These are phyloP conservation scores for Pterocles orientalis DNA, from an alignment of 2,113 vertebrate genomes.

Conservation along the genomic window DNA sequence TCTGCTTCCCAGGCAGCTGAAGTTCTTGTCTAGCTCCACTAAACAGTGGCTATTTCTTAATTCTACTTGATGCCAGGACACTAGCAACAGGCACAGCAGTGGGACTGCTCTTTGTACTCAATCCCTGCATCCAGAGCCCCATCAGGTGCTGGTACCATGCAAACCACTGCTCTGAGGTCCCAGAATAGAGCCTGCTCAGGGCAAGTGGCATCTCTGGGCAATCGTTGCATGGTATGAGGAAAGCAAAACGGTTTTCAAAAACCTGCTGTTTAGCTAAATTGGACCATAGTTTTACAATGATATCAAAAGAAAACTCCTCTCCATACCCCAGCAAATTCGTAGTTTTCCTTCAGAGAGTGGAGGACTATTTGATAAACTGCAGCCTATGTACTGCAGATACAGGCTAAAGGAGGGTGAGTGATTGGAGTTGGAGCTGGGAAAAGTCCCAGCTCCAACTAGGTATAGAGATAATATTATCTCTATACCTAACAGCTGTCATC, in stretches of 20 bases:
- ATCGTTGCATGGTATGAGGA: not conserved
- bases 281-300: not conserved
- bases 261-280: not conserved
- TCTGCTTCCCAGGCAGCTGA: not conserved
- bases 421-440: not conserved
- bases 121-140: not conserved
- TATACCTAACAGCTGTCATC: slow-evolving; percentile 34
- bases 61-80: not conserved
- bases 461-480: not conserved
- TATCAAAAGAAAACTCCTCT: not conserved
- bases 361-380: not conserved
- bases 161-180: not conserved
- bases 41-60: not conserved
- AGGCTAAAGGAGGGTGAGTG: not conserved
- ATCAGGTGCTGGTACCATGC: not conserved
- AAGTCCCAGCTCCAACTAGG: too few species aligned
- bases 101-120: not conserved
- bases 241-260: not conserved
- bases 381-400: not conserved
- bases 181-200: fast-evolving
- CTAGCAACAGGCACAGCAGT: not conserved
- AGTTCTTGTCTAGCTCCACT: not conserved
- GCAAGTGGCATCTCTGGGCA: not conserved
- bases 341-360: not conserved
- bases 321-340: not conserved